Percentiles rank a stretch among this genome's conserved stretches.
Evolutionary conservation across 1,140 invertebrate species (phyloP).

Genomic region (Leptopilina clavipes): DNA sequence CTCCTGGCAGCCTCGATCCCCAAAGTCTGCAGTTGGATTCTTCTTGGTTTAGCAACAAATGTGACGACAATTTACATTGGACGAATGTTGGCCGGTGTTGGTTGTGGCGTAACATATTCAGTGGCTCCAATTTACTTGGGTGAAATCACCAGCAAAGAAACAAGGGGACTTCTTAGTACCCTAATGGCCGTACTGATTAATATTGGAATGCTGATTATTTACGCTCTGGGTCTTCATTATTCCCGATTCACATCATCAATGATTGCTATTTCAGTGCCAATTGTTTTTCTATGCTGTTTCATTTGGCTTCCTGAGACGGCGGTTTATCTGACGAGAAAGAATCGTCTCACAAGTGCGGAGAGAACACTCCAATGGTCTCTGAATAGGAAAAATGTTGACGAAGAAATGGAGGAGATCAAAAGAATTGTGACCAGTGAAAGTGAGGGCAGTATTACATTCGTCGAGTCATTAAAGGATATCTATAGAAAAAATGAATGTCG

Average conservation of each 20-base stretch:
- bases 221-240: constrained; percentile 72
- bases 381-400: constrained; percentile 75
- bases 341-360: constrained; percentile 74
- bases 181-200: constrained; percentile 77
- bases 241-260: constrained; percentile 69
- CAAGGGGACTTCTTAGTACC: constrained; percentile 77
- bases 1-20: constrained; percentile 75
- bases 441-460: constrained; percentile 63
- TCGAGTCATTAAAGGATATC: constrained; percentile 72
- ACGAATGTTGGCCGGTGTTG: constrained; percentile 73
- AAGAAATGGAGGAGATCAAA: constrained; percentile 78
- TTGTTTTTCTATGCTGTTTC: constrained; percentile 73
- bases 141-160: constrained; percentile 77
- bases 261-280: constrained; percentile 68
- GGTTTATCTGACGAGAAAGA: constrained; percentile 67
- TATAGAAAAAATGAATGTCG: constrained; percentile 77
- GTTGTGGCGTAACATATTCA: constrained; percentile 72
- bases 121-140: constrained; percentile 78
- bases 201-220: constrained; percentile 77
- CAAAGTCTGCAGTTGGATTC: constrained; percentile 76
- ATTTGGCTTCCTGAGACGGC: constrained; percentile 75
- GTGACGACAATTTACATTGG: constrained; percentile 68
- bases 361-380: constrained; percentile 79
- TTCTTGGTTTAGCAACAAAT: constrained; percentile 70
- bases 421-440: constrained; percentile 76